Evolutionary conservation across 1,140 invertebrate genomes (phyloP), one percentile per base, ranked within the genome.

Genomic region (Pseudomyrmex pallidus): DNA sequence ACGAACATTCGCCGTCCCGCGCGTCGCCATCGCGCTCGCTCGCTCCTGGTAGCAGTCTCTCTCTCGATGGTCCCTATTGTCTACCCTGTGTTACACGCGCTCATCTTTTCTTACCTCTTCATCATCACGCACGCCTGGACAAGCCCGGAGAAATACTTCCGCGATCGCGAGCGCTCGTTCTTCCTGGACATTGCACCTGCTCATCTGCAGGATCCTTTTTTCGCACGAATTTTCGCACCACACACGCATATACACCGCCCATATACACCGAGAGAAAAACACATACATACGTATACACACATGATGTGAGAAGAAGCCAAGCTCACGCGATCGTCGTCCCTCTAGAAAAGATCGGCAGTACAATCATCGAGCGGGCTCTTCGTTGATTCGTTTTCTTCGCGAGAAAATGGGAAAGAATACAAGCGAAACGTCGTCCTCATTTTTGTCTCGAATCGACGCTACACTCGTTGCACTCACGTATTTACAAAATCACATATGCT

Each of bases 31-130:
- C 70, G 57, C 54, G 56, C 44, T 83, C 48, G 25, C 80, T 66
- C 57, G 54, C 63, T 67, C 46, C 64, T 54, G 56, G 22, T 64
- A 52, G n/a, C 83, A 64, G 52, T 73, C 77, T 74, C 57, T 74
- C 64, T 52, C 84, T 90, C 86, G 89, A 91, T 91, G 91, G 91
- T 91, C 88, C 87, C 90, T 90, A 87, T 90, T 90, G 85, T 91
- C 89, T 90, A 91, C 91, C 85, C 91, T 90, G 91, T 91, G 88
- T 91, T 87, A 84, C 76, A 80, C 77, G 77, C 84, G 87, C 70
- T 86, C 84, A 74, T 87, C 82, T 66, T 86, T 85, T 48, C 68
- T 44, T 59, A 62, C 84, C 57, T 85, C 82, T 67, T 83, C 78
- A 70, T 72, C 64, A 67, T 50, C 62, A 35, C 54, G 62, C 74